Conservation (phyloP, 2,888 invertebrate genomes). For the Dynastes tityus region DNA sequence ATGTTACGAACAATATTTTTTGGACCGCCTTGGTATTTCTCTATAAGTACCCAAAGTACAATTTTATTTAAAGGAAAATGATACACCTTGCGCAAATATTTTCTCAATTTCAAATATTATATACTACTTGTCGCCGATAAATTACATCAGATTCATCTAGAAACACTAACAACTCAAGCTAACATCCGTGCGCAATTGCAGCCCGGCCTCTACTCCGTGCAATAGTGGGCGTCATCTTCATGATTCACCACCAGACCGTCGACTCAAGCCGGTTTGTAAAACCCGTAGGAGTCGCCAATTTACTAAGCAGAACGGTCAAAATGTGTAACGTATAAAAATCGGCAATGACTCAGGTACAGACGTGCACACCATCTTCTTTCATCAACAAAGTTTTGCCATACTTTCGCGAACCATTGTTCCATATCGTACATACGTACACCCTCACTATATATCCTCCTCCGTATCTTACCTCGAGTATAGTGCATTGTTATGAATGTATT, state of each 20-base stretch:
- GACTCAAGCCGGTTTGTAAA: slow-evolving; percentile 5
- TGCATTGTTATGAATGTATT: background rate
- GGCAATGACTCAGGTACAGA: slow-evolving; percentile 12
- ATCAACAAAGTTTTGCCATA: background rate
- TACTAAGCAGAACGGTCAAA: slow-evolving; percentile 4
- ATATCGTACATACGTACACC: slow-evolving; percentile 3
- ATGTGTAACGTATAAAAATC: background rate
- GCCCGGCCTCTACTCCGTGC: background rate
- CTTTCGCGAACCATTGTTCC: slow-evolving; percentile 27
- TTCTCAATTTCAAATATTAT: too few relatives aligned
- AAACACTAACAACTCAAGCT: background rate
- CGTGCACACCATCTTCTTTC: slow-evolving; percentile 3
- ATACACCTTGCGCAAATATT: too few relatives aligned
- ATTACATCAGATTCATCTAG: too few relatives aligned
- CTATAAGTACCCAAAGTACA: too few relatives aligned
- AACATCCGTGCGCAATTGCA: slow-evolving; percentile 7
- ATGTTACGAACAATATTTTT: too few relatives aligned
- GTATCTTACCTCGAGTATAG: background rate
- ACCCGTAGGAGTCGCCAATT: slow-evolving; percentile 24
- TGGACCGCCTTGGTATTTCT: too few relatives aligned
- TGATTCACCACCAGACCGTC: slow-evolving; percentile 22
- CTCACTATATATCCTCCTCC: slow-evolving; percentile 19
- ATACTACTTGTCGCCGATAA: too few relatives aligned
- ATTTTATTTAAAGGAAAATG: too few relatives aligned
- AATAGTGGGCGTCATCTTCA: slow-evolving; percentile 19